Conservation (phyloP, 2,797 vertebrate genomes). For the Thripadectes ignobilis region DNA sequence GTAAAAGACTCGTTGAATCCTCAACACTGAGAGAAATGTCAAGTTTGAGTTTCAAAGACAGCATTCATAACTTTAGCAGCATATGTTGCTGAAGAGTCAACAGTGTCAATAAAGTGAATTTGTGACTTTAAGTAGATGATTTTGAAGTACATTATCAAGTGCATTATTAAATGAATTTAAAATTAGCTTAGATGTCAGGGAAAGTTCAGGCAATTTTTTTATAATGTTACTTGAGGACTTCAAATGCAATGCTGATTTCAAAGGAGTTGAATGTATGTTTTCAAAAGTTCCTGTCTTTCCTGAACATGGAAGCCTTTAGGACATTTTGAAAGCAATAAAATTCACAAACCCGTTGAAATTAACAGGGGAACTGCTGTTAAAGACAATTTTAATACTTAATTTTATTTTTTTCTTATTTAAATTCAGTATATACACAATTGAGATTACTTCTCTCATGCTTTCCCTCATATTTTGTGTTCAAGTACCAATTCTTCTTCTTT, state of each 20-base stretch:
- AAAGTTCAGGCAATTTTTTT: background rate
- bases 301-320: background rate
- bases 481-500: background rate
- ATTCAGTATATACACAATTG: background rate
- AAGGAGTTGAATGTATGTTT: background rate
- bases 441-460: background rate
- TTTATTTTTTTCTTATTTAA: background rate
- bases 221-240: background rate
- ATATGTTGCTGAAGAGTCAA: background rate
- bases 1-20: background rate
- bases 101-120: background rate
- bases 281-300: background rate
- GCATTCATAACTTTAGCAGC: background rate
- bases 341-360: background rate
- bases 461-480: background rate
- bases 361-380: background rate
- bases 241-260: background rate
- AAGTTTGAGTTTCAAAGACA: background rate
- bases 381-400: background rate
- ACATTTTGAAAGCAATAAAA: background rate
- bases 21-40: background rate
- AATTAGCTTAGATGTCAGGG: background rate
- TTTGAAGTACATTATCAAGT: background rate
- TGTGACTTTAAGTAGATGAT: background rate
- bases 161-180: background rate